Conservation (phyloP, 2,113 vertebrate genomes). For the Notothenia rossii region DNA sequence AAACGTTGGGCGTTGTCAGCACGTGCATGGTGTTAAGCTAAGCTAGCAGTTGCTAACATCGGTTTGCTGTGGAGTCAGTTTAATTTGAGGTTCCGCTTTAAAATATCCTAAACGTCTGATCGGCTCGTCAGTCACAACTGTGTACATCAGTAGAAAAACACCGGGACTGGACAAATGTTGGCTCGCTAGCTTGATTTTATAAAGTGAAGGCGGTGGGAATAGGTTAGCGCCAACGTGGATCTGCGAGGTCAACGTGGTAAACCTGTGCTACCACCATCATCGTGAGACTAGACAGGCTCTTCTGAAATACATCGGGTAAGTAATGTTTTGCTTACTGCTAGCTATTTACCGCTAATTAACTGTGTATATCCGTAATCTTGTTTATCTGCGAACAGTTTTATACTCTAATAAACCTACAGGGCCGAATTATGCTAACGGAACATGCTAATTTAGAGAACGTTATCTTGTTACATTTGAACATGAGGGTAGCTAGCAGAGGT, state of each 20-base stretch:
- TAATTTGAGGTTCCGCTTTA: accelerated
- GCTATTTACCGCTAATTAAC: neutral
- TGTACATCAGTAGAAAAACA: neutral
- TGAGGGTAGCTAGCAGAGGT: neutral
- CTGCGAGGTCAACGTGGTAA: neutral
- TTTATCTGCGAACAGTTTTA: neutral
- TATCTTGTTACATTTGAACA: neutral
- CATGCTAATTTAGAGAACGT: neutral
- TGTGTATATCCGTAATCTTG: neutral
- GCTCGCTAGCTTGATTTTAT: neutral
- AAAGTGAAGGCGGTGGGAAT: neutral
- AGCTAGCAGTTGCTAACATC: neutral
- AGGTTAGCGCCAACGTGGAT: neutral
- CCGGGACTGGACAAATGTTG: neutral
- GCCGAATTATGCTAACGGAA: neutral
- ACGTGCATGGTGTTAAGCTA: neutral
- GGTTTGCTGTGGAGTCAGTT: neutral
- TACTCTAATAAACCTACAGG: no score
- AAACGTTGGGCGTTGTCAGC: neutral
- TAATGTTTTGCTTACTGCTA: neutral
- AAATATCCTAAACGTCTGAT: neutral
- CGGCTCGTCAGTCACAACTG: neutral
- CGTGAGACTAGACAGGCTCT: neutral
- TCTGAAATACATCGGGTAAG: slow-evolving; percentile 22
- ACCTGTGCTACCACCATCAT: no score